Evolutionary conservation across 2,113 vertebrate genomes (phyloP).

Genomic region (Anhinga rufa): DNA sequence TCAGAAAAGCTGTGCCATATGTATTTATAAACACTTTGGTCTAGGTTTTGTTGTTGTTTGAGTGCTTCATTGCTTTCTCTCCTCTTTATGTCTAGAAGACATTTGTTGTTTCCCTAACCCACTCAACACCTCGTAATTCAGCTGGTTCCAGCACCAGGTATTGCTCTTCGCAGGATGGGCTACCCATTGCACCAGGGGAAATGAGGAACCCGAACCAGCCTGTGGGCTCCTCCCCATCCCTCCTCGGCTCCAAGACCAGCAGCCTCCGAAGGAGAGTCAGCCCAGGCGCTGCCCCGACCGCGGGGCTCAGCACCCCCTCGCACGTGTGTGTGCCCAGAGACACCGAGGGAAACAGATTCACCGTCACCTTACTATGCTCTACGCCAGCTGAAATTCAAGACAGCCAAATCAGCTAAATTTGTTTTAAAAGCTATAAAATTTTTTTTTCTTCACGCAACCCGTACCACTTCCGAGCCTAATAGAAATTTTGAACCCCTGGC

Average conservation of each 20-base stretch:
- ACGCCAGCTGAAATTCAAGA: not conserved
- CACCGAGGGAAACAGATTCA: not conserved
- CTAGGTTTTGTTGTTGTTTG: not conserved
- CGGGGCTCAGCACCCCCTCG: not conserved
- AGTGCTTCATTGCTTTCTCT: not conserved
- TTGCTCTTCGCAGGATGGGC: not conserved
- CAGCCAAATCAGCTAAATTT: not conserved
- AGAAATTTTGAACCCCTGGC: not conserved
- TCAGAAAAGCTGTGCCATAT: too few species aligned
- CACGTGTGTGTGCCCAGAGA: fast-evolving
- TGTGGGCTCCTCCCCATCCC: not conserved
- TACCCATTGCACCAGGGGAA: not conserved
- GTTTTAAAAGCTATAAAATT: not conserved
- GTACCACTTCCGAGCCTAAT: not conserved
- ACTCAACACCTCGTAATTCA: not conserved
- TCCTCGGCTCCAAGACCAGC: not conserved
- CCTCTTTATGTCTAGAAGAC: not conserved
- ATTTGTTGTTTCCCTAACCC: not conserved
- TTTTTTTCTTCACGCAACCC: not conserved
- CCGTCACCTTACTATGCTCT: not conserved
- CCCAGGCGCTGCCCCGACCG: fast-evolving
- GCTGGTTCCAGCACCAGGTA: not conserved
- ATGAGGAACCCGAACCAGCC: fast-evolving
- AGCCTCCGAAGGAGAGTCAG: not conserved
- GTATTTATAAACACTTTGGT: not conserved